A percentile compares a stretch with the other conserved stretches of the same genome.
phyloP scores from a whole-genome alignment of 1,140 invertebrate species.

The Drosophila willistoni region DNA sequence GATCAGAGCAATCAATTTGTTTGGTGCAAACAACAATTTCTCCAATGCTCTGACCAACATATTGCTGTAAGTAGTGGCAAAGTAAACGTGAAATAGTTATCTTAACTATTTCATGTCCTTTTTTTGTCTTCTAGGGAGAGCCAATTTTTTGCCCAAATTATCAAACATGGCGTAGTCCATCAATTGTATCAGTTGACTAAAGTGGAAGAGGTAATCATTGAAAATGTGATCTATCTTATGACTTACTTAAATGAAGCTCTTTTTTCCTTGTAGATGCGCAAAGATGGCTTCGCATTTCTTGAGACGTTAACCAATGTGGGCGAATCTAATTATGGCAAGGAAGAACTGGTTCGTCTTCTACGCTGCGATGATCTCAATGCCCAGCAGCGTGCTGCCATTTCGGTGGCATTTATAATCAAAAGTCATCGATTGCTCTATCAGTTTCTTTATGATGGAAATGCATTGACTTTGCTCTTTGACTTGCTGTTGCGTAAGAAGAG shows the following conservation, averaged over 20 bases:
- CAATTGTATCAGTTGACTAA: constrained; percentile 77
- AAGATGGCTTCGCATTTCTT: constrained; percentile 73
- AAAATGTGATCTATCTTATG: no score
- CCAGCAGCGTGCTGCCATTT: constrained; percentile 77
- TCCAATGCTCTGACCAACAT: constrained; percentile 77
- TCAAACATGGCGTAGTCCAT: constrained; percentile 79
- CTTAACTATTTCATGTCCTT: neutral
- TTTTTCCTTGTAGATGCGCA: constrained; percentile 54
- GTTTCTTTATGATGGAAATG: constrained; percentile 77
- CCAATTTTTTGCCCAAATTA: constrained; percentile 80
- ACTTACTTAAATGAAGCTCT: no score
- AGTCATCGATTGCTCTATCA: constrained; percentile 74
- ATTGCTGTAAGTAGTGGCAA: constrained; percentile 63
- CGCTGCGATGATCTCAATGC: constrained; percentile 66
- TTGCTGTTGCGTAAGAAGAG: constrained; percentile 67
- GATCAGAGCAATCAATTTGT: constrained; percentile 72
- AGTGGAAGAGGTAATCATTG: constrained; percentile 61
- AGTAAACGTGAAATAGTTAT: neutral
- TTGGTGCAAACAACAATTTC: constrained; percentile 77
- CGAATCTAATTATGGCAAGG: constrained; percentile 81
- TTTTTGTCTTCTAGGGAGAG: constrained; percentile 60
- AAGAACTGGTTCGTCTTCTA: constrained; percentile 72
- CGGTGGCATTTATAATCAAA: constrained; percentile 75
- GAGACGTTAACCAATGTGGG: constrained; percentile 79
- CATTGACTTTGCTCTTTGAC: constrained; percentile 66